Evolutionary conservation across 1,140 invertebrate species (phyloP).

Genomic region (Ceratoteleas bidentatus): DNA sequence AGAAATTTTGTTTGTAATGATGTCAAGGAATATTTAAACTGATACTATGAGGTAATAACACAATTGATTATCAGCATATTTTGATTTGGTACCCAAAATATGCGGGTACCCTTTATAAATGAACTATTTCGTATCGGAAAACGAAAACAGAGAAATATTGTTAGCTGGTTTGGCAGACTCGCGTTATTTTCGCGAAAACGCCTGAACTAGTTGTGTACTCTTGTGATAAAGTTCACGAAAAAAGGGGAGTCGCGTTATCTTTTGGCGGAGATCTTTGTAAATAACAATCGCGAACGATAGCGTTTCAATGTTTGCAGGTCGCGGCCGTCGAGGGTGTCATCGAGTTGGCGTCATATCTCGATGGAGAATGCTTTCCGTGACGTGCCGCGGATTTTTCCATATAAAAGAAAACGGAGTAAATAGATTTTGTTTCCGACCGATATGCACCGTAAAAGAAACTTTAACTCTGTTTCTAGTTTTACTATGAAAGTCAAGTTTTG

Average conservation of each 20-base stretch:
- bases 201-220: no score
- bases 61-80: no score
- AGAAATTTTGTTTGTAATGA: no score
- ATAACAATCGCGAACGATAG: slow-evolving; percentile 61
- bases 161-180: neutral
- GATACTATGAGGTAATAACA: no score
- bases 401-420: slow-evolving; percentile 38
- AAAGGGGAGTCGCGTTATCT: slow-evolving; percentile 28
- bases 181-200: slow-evolving; percentile 19
- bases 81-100: no score
- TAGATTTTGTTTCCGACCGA: slow-evolving; percentile 50
- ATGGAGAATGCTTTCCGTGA: slow-evolving; percentile 32
- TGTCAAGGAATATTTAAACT: no score
- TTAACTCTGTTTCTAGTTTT: no score
- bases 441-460: no score
- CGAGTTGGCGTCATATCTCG: slow-evolving; percentile 57
- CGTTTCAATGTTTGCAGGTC: slow-evolving; percentile 55
- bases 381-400: slow-evolving; percentile 40
- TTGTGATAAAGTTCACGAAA: slow-evolving; percentile 3
- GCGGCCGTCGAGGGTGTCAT: slow-evolving; percentile 57
- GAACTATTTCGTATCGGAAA: no score
- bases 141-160: no score
- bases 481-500: no score
- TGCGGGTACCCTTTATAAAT: no score
- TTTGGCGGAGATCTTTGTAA: slow-evolving; percentile 50